Evolutionary conservation across 2,797 vertebrate species (phyloP), one percentile per base, ranked within the genome.

Genomic region (Epinephelus awoara): DNA sequence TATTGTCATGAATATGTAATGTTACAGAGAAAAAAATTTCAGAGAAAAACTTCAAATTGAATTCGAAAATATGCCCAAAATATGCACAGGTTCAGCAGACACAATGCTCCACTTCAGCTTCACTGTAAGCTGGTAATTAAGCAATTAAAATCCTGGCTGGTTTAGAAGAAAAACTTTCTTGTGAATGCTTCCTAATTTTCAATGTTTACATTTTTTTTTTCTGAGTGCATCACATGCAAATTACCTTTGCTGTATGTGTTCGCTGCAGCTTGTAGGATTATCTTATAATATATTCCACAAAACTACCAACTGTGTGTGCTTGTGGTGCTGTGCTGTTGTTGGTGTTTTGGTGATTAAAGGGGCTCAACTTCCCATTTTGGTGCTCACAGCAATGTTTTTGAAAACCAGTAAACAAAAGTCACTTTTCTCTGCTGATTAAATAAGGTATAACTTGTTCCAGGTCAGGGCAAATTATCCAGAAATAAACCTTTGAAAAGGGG

Each of bases 341-440:
- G 13, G 9, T 58, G 55, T 47, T 75, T 38, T 47, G 42, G 25
- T 38, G 18, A 29, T 52, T 34, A 69, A 54, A 12, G 23, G 27
- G 52, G 42, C 21, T 27, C 5, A 51, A 15, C 19, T 21, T 56
- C 51, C 55, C 46, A 8, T 55, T 77, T 77, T 17, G 3, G 17
- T 50, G 67, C 47, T 74, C 12, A 7, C 58, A 55, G 56, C 34
- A 40, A 68, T 50, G 51, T 65, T 74, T 74, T 67, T 19, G 7
- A 66, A 59, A 72, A 21, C 2, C 13, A 27, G 42, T n/a, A 6
- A 70, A 49, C 6, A 70, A 80, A 79, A 57, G 66, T 73, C 21
- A 38, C 38, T 2, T 69, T 68, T 72, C 64, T 71, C 52, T 72
- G 67, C 29, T 47, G 59, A 77, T 42, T 75, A 34, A 62, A 72